Percentiles rank a stretch among this genome's conserved stretches.
phyloP scores from a whole-genome alignment of 1,140 invertebrate genomes.

The Leptinotarsa lineolata region DNA sequence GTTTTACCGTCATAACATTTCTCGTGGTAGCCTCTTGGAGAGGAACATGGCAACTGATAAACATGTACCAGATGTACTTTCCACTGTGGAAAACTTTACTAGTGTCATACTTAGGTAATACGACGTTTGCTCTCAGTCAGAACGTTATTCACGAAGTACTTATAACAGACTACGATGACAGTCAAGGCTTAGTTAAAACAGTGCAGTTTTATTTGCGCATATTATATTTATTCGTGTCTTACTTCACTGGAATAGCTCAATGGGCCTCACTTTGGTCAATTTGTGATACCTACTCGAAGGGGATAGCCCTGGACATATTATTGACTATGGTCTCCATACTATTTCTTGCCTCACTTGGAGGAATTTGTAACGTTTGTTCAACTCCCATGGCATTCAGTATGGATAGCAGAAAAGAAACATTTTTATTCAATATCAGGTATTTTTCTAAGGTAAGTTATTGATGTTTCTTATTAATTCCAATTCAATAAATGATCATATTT shows the following conservation, averaged over 20 bases:
- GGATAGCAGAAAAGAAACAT: conserved; percentile 2
- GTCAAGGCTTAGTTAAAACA: background rate
- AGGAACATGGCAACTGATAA: conserved; percentile 68
- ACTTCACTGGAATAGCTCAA: conserved; percentile 62
- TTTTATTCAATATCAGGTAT: conserved; percentile 13
- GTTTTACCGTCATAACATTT: conserved; percentile 63
- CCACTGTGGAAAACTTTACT: conserved; percentile 57
- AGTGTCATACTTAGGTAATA: conserved; percentile 58
- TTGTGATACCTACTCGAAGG: conserved; percentile 58
- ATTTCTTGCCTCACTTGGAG: background rate
- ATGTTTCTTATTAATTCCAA: too few relatives aligned
- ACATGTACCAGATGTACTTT: conserved; percentile 59
- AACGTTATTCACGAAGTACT: conserved; percentile 59
- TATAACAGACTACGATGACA: background rate
- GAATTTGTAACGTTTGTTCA: background rate
- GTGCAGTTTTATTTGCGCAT: conserved; percentile 11
- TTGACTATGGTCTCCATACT: background rate
- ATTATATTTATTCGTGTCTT: conserved; percentile 65
- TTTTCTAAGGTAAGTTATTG: background rate
- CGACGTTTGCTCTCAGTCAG: conserved; percentile 57
- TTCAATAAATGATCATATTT: too few relatives aligned
- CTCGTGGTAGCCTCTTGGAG: conserved; percentile 69
- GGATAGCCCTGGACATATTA: background rate
- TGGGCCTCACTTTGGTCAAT: conserved; percentile 68
- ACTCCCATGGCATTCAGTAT: conserved; percentile 4